Evolutionary conservation across 1,140 invertebrate genomes (phyloP).

Genomic region (Cotesia typhae): DNA sequence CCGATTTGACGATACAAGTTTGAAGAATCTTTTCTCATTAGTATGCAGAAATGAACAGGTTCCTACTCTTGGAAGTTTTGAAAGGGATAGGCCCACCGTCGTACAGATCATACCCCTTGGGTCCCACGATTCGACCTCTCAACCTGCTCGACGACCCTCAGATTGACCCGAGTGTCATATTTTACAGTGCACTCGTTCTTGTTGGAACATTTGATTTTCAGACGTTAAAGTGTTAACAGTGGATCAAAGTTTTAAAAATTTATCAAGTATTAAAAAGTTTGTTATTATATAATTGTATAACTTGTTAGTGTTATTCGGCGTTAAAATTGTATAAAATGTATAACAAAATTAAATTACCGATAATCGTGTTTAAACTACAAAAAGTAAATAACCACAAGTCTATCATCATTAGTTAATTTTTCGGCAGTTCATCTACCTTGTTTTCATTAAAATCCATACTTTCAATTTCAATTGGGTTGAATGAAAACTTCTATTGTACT

Average conservation of each 20-base stretch:
- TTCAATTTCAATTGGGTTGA: constrained; percentile 33
- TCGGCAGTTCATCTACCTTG: constrained; percentile 1
- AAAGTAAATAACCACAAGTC: constrained; percentile 8
- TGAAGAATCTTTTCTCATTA: too few species aligned
- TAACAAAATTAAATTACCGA: too few species aligned
- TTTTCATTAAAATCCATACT: constrained; percentile 36
- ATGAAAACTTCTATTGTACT: constrained; percentile 33
- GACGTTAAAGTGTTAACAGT: constrained; percentile 1
- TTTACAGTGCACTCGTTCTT: neutral
- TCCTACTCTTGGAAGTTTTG: constrained; percentile 32
- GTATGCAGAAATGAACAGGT: constrained; percentile 44
- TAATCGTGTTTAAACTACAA: too few species aligned
- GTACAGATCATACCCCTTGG: constrained; percentile 26
- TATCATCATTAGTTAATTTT: constrained; percentile 33
- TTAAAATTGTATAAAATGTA: too few species aligned
- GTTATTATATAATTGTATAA: too few species aligned
- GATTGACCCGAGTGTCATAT: constrained; percentile 36
- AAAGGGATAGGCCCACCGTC: constrained; percentile 44
- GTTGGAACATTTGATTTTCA: constrained; percentile 10
- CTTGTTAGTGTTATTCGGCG: too few species aligned
- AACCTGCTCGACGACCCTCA: constrained; percentile 40
- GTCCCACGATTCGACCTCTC: constrained; percentile 45
- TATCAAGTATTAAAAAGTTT: neutral
- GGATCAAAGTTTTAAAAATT: neutral
- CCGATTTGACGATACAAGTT: too few species aligned